Percentiles rank a stretch among this genome's conserved stretches.
These are phyloP conservation scores for Myotis myotis DNA, from an alignment of 2,797 vertebrate species.

Conservation along the genomic window DNA sequence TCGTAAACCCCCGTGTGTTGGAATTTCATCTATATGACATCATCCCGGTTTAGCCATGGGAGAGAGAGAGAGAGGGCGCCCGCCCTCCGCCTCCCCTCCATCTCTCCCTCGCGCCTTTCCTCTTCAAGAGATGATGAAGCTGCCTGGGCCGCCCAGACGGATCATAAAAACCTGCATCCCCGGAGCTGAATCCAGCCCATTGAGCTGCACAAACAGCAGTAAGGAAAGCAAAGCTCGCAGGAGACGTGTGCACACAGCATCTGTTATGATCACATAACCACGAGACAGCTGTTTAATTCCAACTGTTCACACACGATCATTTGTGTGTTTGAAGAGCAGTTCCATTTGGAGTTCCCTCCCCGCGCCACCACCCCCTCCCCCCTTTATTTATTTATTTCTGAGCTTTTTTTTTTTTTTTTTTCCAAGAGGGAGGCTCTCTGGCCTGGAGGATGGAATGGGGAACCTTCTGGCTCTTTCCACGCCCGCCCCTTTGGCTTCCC, in stretches of 20 bases:
- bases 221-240: constrained; percentile 91
- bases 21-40: constrained; percentile 82
- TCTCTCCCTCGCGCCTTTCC: constrained; percentile 63
- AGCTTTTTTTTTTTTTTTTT: constrained; percentile 80
- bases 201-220: constrained; percentile 88
- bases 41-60: constrained; percentile 78
- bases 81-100: constrained; percentile 63
- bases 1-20: constrained; percentile 68
- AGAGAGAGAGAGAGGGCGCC: not conserved
- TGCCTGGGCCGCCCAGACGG: constrained; percentile 82
- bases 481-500: constrained; percentile 79
- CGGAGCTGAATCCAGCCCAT: constrained; percentile 86
- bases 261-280: constrained; percentile 95
- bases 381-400: constrained; percentile 89
- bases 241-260: constrained; percentile 90
- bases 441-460: constrained; percentile 80
- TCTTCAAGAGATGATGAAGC: constrained; percentile 81
- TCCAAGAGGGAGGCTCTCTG: constrained; percentile 84
- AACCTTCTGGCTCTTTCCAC: constrained; percentile 78
- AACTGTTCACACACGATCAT: constrained; percentile 96
- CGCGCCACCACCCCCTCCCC: not conserved
- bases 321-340: constrained; percentile 94
- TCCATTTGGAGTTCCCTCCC: constrained; percentile 87
- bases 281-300: constrained; percentile 97
- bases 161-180: constrained; percentile 84